Conservation (phyloP, 2,797 vertebrate genomes). For the Melanotaenia maccullochi region DNA sequence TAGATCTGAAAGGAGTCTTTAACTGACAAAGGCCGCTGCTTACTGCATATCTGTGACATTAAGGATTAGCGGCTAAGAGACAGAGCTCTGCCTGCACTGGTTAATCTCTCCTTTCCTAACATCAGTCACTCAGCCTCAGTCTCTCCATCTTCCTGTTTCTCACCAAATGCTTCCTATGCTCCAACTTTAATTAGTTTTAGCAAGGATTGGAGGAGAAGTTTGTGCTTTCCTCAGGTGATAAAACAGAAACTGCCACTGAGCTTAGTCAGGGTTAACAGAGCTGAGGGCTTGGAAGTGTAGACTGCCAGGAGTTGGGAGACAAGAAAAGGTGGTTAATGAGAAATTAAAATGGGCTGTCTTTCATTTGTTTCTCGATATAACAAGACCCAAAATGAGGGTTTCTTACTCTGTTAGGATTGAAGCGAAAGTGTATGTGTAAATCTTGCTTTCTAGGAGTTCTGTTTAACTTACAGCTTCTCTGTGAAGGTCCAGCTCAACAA, state of each 20-base stretch:
- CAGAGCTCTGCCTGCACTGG: conserved; percentile 68
- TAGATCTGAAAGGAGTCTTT: conserved; percentile 73
- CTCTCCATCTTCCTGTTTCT: conserved; percentile 37
- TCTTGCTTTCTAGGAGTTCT: not conserved
- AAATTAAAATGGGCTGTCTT: conserved; percentile 13
- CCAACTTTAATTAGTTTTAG: conserved; percentile 81
- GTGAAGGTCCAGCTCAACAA: conserved; percentile 60
- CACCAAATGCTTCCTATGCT: conserved; percentile 48
- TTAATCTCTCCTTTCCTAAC: conserved; percentile 74
- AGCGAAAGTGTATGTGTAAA: not conserved
- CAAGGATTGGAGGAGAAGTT: conserved; percentile 69
- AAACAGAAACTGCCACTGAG: conserved; percentile 71
- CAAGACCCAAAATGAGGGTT: not conserved
- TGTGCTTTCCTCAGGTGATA: conserved; percentile 73
- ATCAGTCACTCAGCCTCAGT: conserved; percentile 64
- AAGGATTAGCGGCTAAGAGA: conserved; percentile 74
- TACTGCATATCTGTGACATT: conserved; percentile 76
- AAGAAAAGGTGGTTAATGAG: conserved; percentile 5
- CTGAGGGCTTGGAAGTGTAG: conserved; percentile 63
- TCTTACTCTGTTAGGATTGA: not conserved
- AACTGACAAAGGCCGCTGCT: conserved; percentile 69
- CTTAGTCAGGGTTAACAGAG: conserved; percentile 70
- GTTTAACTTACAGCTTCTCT: conserved; percentile 43
- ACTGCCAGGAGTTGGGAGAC: conserved; percentile 35
- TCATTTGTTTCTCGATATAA: conserved; percentile 3